These are phyloP conservation scores for Rosalia funebris DNA, from an alignment of 2,888 invertebrate species.

Conservation along the genomic window DNA sequence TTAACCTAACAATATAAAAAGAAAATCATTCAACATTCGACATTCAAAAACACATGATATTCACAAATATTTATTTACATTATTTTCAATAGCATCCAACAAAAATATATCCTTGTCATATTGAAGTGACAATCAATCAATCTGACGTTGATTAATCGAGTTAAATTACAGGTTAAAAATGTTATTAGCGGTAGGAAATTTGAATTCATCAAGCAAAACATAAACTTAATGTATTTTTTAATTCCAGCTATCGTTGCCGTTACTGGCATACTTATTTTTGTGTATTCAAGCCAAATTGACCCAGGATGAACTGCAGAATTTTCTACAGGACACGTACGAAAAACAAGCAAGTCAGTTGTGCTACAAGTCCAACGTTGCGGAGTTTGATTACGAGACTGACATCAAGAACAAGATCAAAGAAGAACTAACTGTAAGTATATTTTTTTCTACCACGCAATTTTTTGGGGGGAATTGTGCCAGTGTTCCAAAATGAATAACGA, in stretches of 20 bases:
- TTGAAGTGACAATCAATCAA: too few relatives aligned
- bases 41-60: background rate
- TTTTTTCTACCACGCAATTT: too few relatives aligned
- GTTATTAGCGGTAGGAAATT: background rate
- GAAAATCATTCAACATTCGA: too few relatives aligned
- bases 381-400: conserved; percentile 61
- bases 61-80: background rate
- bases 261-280: background rate
- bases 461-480: too few relatives aligned
- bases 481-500: too few relatives aligned
- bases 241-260: conserved; percentile 11
- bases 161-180: background rate
- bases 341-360: conserved; percentile 53
- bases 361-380: conserved; percentile 56
- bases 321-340: conserved; percentile 51
- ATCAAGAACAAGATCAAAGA: conserved; percentile 53
- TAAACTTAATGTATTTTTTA: conserved; percentile 1
- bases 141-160: background rate
- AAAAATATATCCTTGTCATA: too few relatives aligned
- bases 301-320: conserved; percentile 44
- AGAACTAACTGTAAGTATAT: conserved; percentile 45
- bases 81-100: background rate
- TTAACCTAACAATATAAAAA: too few relatives aligned
- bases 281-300: conserved; percentile 23
- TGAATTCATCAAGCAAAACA: background rate